These are phyloP conservation scores for Lucilia sericata DNA, from an alignment of 1,140 invertebrate genomes.

Conservation along the genomic window DNA sequence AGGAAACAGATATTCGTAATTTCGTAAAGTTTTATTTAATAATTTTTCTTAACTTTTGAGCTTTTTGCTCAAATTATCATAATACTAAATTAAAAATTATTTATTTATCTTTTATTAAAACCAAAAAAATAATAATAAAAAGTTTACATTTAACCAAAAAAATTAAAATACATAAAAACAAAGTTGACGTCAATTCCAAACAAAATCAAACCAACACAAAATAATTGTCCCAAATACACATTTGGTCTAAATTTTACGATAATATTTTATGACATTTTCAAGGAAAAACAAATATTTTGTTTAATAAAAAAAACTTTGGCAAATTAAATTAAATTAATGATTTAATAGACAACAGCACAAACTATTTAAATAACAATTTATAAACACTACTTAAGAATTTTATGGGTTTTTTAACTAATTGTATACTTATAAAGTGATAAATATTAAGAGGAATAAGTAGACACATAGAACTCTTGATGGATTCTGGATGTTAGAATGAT, in stretches of 20 bases:
- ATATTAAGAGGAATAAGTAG: no score
- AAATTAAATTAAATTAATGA: no score
- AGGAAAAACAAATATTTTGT: neutral
- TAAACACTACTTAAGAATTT: no score
- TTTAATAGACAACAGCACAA: no score
- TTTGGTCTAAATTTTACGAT: constrained; percentile 18
- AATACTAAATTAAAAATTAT: neutral
- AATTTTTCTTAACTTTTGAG: neutral
- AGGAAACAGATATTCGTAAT: no score
- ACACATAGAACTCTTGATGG: no score
- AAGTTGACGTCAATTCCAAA: constrained; percentile 34
- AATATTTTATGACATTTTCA: constrained; percentile 26
- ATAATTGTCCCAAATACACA: neutral
- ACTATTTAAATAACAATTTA: no score
- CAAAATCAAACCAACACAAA: constrained; percentile 13
- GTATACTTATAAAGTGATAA: no score
- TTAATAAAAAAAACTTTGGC: neutral
- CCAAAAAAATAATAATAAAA: neutral
- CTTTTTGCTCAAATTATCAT: no score
- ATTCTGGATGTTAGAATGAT: no score
- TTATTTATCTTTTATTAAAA: neutral
- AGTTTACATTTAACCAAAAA: neutral
- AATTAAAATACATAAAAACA: neutral
- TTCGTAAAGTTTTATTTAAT: no score
- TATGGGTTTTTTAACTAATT: no score